Conservation (phyloP, 2,888 invertebrate species). For the Andrena marginata region DNA sequence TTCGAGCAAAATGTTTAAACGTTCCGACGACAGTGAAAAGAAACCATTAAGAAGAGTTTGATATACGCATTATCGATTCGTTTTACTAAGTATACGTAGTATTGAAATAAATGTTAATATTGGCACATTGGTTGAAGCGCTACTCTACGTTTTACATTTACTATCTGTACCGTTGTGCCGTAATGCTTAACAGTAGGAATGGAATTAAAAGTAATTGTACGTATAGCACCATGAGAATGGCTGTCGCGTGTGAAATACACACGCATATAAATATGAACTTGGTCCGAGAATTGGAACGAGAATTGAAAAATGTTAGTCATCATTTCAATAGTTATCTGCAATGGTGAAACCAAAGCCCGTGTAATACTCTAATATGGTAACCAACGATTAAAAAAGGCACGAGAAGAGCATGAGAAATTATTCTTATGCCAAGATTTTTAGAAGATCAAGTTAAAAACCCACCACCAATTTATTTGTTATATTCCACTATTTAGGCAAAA, state of each 20-base stretch:
- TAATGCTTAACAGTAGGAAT: slow-evolving; percentile 37
- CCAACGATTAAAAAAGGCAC: slow-evolving; percentile 37
- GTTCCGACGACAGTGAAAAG: not conserved
- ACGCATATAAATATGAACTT: slow-evolving; percentile 20
- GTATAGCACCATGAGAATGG: slow-evolving; percentile 70
- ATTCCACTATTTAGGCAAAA: slow-evolving; percentile 79
- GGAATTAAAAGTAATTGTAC: slow-evolving; percentile 42
- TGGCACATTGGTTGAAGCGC: slow-evolving; percentile 66
- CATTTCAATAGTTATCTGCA: slow-evolving; percentile 29
- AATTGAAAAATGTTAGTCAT: slow-evolving; percentile 53
- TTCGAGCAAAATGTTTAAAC: slow-evolving; percentile 26
- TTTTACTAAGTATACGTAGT: slow-evolving; percentile 19
- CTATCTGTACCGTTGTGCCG: slow-evolving; percentile 8
- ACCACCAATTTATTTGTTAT: slow-evolving; percentile 78
- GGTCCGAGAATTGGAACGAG: slow-evolving; percentile 25
- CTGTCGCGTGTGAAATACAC: slow-evolving; percentile 44
- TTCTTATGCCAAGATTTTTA: slow-evolving; percentile 58
- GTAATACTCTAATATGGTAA: slow-evolving; percentile 64
- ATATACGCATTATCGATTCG: slow-evolving; percentile 23
- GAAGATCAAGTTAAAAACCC: slow-evolving; percentile 77
- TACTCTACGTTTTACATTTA: slow-evolving; percentile 15
- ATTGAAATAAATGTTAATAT: slow-evolving; percentile 45
- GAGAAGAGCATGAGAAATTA: slow-evolving; percentile 38
- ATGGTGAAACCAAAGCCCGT: slow-evolving; percentile 56
- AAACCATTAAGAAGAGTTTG: slow-evolving; percentile 20